Conservation (phyloP, 2,888 invertebrate genomes). For the Cordilura impudica region DNA sequence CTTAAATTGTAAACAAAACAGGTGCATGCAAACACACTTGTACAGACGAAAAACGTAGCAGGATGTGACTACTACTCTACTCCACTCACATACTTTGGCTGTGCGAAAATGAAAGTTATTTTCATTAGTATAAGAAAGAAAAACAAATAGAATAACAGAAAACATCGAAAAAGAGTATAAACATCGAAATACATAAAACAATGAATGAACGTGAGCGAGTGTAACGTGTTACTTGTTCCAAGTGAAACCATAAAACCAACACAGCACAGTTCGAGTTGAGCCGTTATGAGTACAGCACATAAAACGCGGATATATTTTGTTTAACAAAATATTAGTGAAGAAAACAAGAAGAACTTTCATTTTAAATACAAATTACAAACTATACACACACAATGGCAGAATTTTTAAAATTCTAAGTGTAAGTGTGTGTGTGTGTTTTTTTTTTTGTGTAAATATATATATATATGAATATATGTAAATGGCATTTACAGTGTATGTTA, state of each 20-base stretch:
- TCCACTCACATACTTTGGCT: neutral
- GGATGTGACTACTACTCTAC: neutral
- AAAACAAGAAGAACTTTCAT: constrained; percentile 1
- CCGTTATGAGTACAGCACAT: constrained; percentile 55
- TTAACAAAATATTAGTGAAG: neutral
- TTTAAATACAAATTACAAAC: neutral
- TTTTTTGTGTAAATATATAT: no score
- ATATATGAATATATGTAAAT: neutral
- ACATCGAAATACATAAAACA: constrained; percentile 43
- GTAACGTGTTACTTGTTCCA: constrained; percentile 26
- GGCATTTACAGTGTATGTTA: no score
- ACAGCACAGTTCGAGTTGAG: constrained; percentile 61
- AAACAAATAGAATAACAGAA: neutral
- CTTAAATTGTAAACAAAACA: constrained; percentile 27
- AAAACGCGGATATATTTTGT: constrained; percentile 25
- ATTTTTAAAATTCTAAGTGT: neutral
- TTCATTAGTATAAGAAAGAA: neutral
- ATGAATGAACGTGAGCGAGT: constrained; percentile 21
- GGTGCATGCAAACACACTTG: constrained; percentile 21
- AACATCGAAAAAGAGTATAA: constrained; percentile 17
- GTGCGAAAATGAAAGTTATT: constrained; percentile 35
- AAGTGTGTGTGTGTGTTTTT: neutral
- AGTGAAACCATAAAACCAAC: constrained; percentile 22
- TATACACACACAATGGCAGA: no score
- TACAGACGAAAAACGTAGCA: neutral